Evolutionary conservation across 2,797 vertebrate genomes (phyloP), one percentile per base, ranked within the genome.

Genomic region (Darevskia nairensis): DNA sequence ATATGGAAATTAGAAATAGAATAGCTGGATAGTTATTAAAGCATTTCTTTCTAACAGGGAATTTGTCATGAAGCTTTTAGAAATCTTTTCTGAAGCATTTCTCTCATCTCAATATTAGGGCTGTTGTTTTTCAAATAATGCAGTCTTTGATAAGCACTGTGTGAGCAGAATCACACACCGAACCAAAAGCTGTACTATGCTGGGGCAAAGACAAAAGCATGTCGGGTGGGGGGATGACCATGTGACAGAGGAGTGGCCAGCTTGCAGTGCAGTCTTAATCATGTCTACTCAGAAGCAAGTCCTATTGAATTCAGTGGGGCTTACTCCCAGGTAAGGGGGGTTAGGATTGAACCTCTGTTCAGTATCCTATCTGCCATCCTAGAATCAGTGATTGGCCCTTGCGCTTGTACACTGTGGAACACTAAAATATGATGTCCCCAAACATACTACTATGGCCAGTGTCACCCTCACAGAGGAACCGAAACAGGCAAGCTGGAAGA

Each of bases 71-170:
- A 27, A 72, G 3, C 50, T 41, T 66, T 80, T 87, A 82, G 79
- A 74, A 46, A 41, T 25, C 55, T 27, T n/a, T 64, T 81, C 69
- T 66, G 59, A 82, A 46, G 17, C 50, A 86, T 86, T 86, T 50
- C 8, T 71, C 19, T 39, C 25, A 27, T 71, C 44, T 80, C 15
- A 27, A 27, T 86, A 84, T 39, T 25, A 27, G 82, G 21, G 11
- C 23, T 61, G 32, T 84, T 59, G 41, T 46, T 71, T 85, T 79
- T 68, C 10, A 69, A 87, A 32, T 2, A 59, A 17, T 72, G 15
- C 25, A 17, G 46, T 76, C 29, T 75, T 55, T 55, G 59, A 17
- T 23, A 61, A 46, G 59, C 21, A 29, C 25, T n/a, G 19, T 41
- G 68, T 41, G 32, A 59, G 17, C 9, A 19, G 35, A 72, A 86